Evolutionary conservation across 2,888 invertebrate species (phyloP).

Genomic region (Hipparchia sbordonii): DNA sequence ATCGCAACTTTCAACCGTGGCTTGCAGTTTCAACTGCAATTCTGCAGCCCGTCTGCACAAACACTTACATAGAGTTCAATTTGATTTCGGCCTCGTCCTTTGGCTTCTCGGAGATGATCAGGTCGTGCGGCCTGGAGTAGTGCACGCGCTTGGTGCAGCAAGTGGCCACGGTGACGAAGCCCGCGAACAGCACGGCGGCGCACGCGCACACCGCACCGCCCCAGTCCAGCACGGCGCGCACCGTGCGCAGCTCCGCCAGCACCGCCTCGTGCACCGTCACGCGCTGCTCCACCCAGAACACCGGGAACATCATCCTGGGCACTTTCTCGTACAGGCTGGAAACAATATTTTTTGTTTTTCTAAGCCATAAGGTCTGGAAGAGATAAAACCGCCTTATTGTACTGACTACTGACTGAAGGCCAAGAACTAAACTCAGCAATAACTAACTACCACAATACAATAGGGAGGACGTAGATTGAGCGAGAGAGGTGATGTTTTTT

Average conservation of each 20-base stretch:
- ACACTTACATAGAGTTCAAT: constrained; percentile 55
- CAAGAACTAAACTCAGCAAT: too few species aligned
- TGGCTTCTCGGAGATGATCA: constrained; percentile 49
- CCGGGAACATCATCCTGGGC: constrained; percentile 87
- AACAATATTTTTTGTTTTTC: background rate
- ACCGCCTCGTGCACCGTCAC: constrained; percentile 83
- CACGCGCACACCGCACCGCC: constrained; percentile 66
- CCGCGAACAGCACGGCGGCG: constrained; percentile 76
- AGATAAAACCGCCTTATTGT: too few species aligned
- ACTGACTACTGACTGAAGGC: too few species aligned
- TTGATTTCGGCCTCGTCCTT: constrained; percentile 70
- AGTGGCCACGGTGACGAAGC: constrained; percentile 72
- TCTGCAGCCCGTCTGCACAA: too few species aligned
- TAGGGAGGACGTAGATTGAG: too few species aligned
- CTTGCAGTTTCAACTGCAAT: too few species aligned
- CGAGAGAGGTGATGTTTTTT: too few species aligned
- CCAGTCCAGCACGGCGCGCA: constrained; percentile 66
- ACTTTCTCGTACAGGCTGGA: constrained; percentile 85
- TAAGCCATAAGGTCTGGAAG: too few species aligned
- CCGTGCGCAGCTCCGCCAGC: constrained; percentile 75
- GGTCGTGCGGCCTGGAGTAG: constrained; percentile 53
- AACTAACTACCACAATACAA: too few species aligned
- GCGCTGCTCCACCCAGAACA: constrained; percentile 90
- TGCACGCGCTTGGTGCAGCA: constrained; percentile 54
- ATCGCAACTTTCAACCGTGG: too few species aligned